phyloP scores from a whole-genome alignment of 2,113 vertebrate species.

The Peromyscus californicus region DNA sequence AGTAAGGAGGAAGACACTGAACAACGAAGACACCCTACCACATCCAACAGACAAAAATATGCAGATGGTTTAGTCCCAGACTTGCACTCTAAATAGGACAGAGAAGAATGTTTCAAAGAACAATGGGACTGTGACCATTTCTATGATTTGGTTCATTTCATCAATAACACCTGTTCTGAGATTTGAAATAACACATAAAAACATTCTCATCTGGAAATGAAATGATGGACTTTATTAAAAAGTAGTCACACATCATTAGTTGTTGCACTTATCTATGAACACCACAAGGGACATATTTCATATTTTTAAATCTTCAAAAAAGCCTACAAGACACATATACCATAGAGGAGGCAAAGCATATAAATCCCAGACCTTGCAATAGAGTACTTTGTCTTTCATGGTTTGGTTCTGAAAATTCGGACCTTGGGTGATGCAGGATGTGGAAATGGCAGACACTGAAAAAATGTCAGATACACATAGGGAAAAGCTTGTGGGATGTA shows the following conservation, averaged over 20 bases:
- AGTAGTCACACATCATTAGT: not conserved
- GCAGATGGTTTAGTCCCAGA: not conserved
- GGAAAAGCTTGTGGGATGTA: not conserved
- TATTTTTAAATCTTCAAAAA: not conserved
- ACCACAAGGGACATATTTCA: not conserved
- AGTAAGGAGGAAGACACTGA: not conserved
- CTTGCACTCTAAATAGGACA: not conserved
- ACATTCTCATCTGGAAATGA: slow-evolving; percentile 8
- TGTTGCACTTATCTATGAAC: not conserved
- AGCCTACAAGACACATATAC: slow-evolving; percentile 6
- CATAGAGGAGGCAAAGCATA: not conserved
- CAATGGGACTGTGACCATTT: not conserved
- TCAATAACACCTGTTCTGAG: not conserved
- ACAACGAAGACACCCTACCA: not conserved
- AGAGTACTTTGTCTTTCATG: not conserved
- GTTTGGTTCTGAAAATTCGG: not conserved
- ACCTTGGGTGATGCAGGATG: not conserved
- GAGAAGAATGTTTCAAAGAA: not conserved
- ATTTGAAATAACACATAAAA: slow-evolving; percentile 20
- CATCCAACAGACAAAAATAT: not conserved
- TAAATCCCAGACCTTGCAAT: not conserved
- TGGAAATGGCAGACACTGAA: not conserved
- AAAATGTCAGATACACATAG: not conserved
- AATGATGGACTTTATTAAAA: slow-evolving; percentile 10
- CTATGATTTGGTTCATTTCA: not conserved